Conservation (phyloP, 2,888 invertebrate species). For the Nipponacmea schrenckii region DNA sequence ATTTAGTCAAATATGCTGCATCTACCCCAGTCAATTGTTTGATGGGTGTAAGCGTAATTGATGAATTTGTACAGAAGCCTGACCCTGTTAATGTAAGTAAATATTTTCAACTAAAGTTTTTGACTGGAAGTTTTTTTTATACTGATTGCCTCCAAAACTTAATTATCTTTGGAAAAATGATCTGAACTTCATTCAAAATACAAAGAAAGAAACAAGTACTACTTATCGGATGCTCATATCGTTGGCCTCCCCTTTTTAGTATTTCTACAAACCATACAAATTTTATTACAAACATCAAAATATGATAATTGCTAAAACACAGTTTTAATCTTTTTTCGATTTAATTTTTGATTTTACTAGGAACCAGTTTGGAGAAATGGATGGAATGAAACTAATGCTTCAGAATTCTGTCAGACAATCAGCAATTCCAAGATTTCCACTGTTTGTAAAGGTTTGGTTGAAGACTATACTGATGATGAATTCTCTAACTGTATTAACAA, state of each 20-base stretch:
- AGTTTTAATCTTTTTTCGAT: too few relatives aligned
- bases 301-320: too few relatives aligned
- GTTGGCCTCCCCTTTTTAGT: too few relatives aligned
- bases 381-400: conserved; percentile 26
- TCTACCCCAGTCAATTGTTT: neutral
- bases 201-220: too few relatives aligned
- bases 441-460: conserved; percentile 21
- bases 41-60: neutral
- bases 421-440: conserved; percentile 19
- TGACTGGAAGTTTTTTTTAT: too few relatives aligned
- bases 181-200: too few relatives aligned
- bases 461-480: neutral
- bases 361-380: neutral
- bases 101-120: neutral
- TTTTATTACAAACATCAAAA: too few relatives aligned
- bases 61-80: neutral
- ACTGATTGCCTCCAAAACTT: too few relatives aligned
- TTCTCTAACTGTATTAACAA: conserved; percentile 28
- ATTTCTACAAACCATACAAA: too few relatives aligned
- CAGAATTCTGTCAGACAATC: conserved; percentile 17
- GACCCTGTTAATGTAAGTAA: conserved; percentile 12
- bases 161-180: neutral
- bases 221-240: too few relatives aligned
- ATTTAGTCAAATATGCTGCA: neutral
- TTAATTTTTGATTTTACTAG: too few relatives aligned